Evolutionary conservation across 1,140 invertebrate species (phyloP).

Genomic region (Drosophila erecta): DNA sequence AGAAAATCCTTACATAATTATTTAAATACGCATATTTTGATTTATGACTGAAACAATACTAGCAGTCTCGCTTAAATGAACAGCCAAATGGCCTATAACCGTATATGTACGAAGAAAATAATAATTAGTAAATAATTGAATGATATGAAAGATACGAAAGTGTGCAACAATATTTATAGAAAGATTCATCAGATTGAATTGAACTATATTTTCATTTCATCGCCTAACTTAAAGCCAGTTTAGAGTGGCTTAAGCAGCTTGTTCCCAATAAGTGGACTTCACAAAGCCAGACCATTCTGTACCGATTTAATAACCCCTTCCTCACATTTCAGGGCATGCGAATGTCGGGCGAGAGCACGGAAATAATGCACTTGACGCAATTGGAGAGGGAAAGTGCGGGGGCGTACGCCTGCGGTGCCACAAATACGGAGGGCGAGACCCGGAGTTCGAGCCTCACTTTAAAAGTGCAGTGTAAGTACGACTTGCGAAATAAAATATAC

Average conservation of each 20-base stretch:
- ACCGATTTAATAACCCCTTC: slow-evolving; percentile 22
- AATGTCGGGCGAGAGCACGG: slow-evolving; percentile 84
- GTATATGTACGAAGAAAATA: neutral
- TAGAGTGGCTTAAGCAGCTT: neutral
- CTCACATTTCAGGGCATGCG: slow-evolving; percentile 77
- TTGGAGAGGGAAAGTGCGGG: slow-evolving; percentile 86
- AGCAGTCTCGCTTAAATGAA: neutral
- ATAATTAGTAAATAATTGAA: neutral
- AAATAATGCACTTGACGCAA: slow-evolving; percentile 85
- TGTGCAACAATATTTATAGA: too few relatives aligned
- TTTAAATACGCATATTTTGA: too few relatives aligned
- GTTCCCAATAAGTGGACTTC: neutral
- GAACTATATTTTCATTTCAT: neutral
- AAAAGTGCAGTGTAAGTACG: slow-evolving; percentile 88
- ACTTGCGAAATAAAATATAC: slow-evolving; percentile 36
- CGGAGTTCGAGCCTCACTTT: slow-evolving; percentile 87
- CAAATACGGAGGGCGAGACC: slow-evolving; percentile 89
- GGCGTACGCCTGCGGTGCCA: slow-evolving; percentile 89
- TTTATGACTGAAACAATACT: too few relatives aligned
- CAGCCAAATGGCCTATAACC: neutral
- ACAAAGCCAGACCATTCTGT: neutral
- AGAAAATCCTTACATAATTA: too few relatives aligned
- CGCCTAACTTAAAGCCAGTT: neutral
- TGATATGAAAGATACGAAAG: too few relatives aligned
- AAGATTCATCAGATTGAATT: neutral